These are phyloP conservation scores for Eulemur mongoz DNA, from an alignment of 2,797 vertebrate genomes.

Conservation along the genomic window DNA sequence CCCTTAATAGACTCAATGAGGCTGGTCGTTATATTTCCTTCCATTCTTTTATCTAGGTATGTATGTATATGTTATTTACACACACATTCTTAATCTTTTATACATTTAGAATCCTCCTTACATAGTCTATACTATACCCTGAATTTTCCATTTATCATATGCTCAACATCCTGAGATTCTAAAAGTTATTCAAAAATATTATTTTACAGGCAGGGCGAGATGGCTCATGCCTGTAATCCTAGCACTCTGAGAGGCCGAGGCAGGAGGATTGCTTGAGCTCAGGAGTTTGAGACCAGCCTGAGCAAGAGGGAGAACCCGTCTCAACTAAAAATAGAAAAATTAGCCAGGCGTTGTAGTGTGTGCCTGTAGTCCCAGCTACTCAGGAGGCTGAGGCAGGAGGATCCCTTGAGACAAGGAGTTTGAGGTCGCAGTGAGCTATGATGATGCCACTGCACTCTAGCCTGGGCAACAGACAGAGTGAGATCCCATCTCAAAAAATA, in stretches of 20 bases:
- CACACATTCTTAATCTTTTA: background rate
- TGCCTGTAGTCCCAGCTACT: background rate
- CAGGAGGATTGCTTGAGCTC: too few species aligned
- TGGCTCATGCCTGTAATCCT: too few species aligned
- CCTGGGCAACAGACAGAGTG: background rate
- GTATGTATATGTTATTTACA: background rate
- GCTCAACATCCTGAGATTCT: background rate
- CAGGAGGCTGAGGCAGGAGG: background rate
- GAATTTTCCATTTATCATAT: conserved; percentile 35
- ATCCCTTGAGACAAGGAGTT: background rate
- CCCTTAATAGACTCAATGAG: background rate
- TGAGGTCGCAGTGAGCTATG: background rate
- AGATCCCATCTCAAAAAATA: background rate
- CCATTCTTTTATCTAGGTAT: background rate
- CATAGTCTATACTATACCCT: background rate
- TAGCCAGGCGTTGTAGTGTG: background rate
- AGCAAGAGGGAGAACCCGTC: too few species aligned
- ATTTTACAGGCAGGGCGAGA: background rate
- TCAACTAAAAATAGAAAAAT: too few species aligned
- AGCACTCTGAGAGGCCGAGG: too few species aligned
- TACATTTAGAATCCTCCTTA: background rate
- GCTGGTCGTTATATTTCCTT: background rate
- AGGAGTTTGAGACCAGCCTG: too few species aligned
- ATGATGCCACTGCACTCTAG: background rate
- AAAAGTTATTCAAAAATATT: background rate